phyloP scores from a whole-genome alignment of 2,888 invertebrate species.

The Rotaria socialis region DNA sequence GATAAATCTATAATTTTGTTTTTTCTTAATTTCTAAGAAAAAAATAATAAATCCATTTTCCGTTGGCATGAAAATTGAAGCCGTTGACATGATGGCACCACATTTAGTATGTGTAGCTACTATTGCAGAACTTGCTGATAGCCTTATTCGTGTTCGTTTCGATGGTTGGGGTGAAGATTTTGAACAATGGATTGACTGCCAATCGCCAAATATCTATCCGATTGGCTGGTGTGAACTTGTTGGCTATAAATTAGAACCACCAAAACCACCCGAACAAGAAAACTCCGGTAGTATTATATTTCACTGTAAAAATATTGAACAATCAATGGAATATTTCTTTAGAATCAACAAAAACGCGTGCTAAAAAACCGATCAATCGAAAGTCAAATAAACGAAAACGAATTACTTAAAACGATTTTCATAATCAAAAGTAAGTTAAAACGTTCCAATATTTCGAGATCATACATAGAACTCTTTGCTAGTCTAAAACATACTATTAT shows the following conservation, averaged over 20 bases:
- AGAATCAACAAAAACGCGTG: background rate
- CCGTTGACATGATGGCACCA: conserved; percentile 95
- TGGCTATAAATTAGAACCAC: conserved; percentile 24
- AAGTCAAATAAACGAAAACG: conserved; percentile 5
- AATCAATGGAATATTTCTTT: background rate
- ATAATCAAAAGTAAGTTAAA: background rate
- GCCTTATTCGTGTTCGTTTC: conserved; percentile 83
- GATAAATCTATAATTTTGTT: background rate
- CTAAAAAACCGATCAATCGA: background rate
- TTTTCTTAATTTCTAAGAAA: conserved; percentile 59
- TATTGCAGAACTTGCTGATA: conserved; percentile 81
- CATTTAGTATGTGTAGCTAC: conserved; percentile 86
- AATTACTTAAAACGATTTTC: background rate
- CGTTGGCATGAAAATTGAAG: conserved; percentile 85
- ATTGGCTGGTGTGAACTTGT: conserved; percentile 86
- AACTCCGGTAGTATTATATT: background rate
- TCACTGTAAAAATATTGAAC: background rate
- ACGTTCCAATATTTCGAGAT: too few species aligned
- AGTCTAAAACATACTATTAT: too few species aligned
- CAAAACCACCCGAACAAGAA: conserved; percentile 24
- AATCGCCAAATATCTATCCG: conserved; percentile 90
- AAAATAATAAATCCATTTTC: conserved; percentile 82
- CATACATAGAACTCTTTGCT: too few species aligned
- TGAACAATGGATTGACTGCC: conserved; percentile 95
- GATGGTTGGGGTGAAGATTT: conserved; percentile 94